Evolutionary conservation across 2,797 vertebrate genomes (phyloP).

Genomic region (Uromys caudimaculatus): DNA sequence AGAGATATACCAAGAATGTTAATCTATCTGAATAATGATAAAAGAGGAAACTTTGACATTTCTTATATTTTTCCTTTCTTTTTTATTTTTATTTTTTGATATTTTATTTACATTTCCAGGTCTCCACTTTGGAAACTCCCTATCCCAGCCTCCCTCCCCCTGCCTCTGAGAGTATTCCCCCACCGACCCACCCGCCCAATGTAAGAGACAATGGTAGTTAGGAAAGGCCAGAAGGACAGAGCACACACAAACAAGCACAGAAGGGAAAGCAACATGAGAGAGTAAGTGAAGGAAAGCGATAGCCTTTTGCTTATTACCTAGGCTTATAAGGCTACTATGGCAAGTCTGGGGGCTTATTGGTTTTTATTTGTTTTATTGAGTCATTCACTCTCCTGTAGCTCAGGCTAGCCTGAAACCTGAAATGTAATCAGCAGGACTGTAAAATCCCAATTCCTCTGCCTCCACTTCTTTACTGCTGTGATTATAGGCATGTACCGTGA

Average conservation of each 20-base stretch:
- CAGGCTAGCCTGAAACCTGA: not conserved
- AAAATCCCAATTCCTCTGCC: not conserved
- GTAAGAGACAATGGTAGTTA: not conserved
- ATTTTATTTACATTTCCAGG: too few species aligned
- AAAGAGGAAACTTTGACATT: slow-evolving; percentile 53
- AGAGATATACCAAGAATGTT: slow-evolving; percentile 34
- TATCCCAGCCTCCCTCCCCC: too few species aligned
- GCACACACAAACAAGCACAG: not conserved
- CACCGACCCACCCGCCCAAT: too few species aligned
- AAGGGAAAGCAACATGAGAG: not conserved
- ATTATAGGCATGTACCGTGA: not conserved
- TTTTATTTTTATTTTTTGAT: too few species aligned
- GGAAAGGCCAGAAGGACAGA: not conserved
- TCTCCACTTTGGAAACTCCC: too few species aligned
- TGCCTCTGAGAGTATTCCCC: too few species aligned
- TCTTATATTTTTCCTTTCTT: slow-evolving; percentile 64
- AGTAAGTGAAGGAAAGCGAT: not conserved
- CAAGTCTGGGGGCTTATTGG: not conserved
- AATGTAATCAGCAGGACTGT: not conserved
- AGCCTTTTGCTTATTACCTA: not conserved
- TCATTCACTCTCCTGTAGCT: not conserved
- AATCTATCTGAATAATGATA: slow-evolving; percentile 62
- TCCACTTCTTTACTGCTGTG: not conserved
- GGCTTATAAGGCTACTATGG: not conserved
- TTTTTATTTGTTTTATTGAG: not conserved